Conservation (phyloP, 2,797 vertebrate species). For the Petrocephalus sullivani region DNA sequence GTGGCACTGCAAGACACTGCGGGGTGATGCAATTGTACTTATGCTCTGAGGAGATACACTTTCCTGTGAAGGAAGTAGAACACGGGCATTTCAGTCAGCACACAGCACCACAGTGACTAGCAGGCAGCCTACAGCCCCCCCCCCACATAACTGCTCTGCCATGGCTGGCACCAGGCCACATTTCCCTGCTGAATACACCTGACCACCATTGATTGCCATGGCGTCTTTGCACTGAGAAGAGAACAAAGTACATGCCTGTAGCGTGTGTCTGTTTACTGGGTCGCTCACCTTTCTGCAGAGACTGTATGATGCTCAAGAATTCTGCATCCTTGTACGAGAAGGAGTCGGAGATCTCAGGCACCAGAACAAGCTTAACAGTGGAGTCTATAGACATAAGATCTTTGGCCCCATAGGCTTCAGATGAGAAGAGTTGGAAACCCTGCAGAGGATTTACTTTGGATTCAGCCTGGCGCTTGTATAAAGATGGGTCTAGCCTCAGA, state of each 20-base stretch:
- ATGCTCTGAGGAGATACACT: constrained; percentile 12
- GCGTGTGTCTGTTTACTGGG: neutral
- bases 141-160: constrained; percentile 66
- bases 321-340: constrained; percentile 71
- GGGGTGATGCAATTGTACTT: constrained; percentile 13
- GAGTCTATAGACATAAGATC: constrained; percentile 84
- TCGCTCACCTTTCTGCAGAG: constrained; percentile 64
- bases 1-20: neutral
- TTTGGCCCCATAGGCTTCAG: constrained; percentile 53
- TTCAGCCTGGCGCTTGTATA: neutral
- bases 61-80: constrained; percentile 27
- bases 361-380: constrained; percentile 48
- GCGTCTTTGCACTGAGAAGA: constrained; percentile 70
- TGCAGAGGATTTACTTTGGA: constrained; percentile 22
- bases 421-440: constrained; percentile 64
- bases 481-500: neutral
- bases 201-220: constrained; percentile 77
- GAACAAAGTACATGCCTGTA: neutral
- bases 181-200: constrained; percentile 74
- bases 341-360: constrained; percentile 65
- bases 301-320: constrained; percentile 59
- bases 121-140: neutral
- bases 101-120: neutral
- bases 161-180: constrained; percentile 84
- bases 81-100: neutral